Base-by-base conservation (phyloP, 2,888 invertebrate genomes). In the Hypolimnas misippus region DNA sequence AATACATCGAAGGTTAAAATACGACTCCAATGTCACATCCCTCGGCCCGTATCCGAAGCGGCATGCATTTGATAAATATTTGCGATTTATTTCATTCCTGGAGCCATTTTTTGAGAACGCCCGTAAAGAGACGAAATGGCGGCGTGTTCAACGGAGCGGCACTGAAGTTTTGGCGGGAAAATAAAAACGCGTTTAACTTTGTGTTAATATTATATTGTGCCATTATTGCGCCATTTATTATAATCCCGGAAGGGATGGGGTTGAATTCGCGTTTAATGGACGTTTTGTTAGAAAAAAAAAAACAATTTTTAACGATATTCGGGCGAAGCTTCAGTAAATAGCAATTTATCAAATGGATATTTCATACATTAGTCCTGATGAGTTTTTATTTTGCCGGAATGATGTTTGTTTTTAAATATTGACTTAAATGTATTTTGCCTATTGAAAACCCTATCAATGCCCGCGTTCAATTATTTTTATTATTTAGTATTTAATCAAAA, bases 151-250 rank as follows among this genome's bases (percentile, higher is more conserved):
- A 73, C 81, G 73, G 77, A 81, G 81, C 82, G 82, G 73, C 77
- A 77, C 84, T 81, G 80, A 85, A 89, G 83, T 89, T 89, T 49
- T 84, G 81, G 81, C 79, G 83, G 84, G 79, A 87, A 91, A 89
- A 89, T 89, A 90, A 91, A 91, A 90, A 88, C 84, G 82, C 87
- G 87, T 89, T 91, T 91, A 90, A 92, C 92, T 92, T 92, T 90
- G 87, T 88, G 90, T 89, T 91, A 90, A 89, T 92, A 90, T 91
- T 89, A 91, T 92, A 91, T 89, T 89, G 90, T 89, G 88, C 86
- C 88, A 91, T 92, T 90, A 92, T 92, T 89, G 83, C 87, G 82
- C 83, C 90, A 89, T 92, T 91, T 92, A 90, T 91, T 90, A 91
- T 88, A 85, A 89, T 88, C 85, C 86, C 76, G 84, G 86, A 86